These are phyloP conservation scores for Notoglanidium macrostoma DNA, from an alignment of 2,797 vertebrate genomes.

Conservation along the genomic window DNA sequence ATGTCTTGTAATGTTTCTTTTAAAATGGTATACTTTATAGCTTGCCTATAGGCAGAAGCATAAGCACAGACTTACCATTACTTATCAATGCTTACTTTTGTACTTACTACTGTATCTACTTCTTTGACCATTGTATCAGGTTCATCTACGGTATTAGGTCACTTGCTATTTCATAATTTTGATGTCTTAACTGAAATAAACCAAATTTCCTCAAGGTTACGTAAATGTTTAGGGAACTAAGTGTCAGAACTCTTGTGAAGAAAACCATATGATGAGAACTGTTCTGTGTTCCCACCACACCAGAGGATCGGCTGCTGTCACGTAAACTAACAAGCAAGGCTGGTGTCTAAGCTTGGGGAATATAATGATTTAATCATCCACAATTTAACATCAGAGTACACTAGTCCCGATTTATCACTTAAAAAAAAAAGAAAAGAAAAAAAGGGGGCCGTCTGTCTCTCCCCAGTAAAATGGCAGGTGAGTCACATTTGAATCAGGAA, in stretches of 20 bases:
- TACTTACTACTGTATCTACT: neutral
- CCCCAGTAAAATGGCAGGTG: neutral
- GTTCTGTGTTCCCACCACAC: neutral
- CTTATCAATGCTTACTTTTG: neutral
- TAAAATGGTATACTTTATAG: neutral
- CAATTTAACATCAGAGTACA: too few species aligned
- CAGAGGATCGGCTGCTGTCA: too few species aligned
- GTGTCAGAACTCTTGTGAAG: neutral
- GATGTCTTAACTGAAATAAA: constrained; percentile 1
- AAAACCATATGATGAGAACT: neutral
- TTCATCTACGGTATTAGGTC: neutral
- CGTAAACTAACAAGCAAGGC: neutral
- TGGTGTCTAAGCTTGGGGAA: neutral
- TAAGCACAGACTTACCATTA: neutral
- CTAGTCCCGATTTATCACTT: neutral
- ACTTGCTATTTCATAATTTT: constrained; percentile 2
- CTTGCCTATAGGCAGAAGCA: neutral
- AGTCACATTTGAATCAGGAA: neutral
- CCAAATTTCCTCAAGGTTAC: neutral
- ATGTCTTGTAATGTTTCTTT: neutral
- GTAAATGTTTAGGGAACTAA: neutral
- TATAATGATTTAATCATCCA: neutral
- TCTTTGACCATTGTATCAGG: neutral
- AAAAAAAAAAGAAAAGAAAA: too few species aligned
- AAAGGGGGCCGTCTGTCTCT: neutral